Base-by-base conservation (phyloP, 2,888 invertebrate genomes). In the Endomychus coccineus region DNA sequence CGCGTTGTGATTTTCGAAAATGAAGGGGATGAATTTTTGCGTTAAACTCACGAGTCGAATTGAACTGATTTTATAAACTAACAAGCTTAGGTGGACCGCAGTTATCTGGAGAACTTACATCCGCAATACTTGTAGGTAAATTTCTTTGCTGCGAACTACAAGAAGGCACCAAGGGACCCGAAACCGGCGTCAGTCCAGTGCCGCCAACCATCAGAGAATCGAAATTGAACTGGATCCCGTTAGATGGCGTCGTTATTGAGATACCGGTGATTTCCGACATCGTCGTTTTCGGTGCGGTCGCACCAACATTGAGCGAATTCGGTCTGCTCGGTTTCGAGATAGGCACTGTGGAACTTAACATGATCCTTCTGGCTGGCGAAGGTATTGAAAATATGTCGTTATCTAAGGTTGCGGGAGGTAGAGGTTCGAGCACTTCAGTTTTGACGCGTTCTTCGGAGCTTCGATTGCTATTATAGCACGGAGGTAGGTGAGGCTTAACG, bases 201-300 rank as follows among this genome's bases (percentile, higher is more conserved):
- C 91, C 90, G 32, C 90, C 90, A 54, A 89, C 90, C 85, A 92
- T 89, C 42, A 94, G 73, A 49, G 87, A 87, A 56, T 94, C 92
- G 63, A 89, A 91, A 66, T 89, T 90, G 68, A 91, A 88, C 51
- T 80, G 81, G 48, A 88, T 80, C 32, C 88, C 91, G 54, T 80
- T 82, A 43, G 89, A 87, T 0, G 92, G 92, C 7, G 89, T 89
- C 44, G 82, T 83, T 54, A 91, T 88, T 52, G 87, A 78, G 45
- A 89, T 77, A 39, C 88, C 90, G 14, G 52, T 49, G 27, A 56
- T 45, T 27, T 43, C 47, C 17, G 43, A 37, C 27, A 52, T 46
- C 27, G 43, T 48, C 17, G 46, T 47, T 34, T 45, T 45, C 44
- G 74, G 63, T 28, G 70, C 73, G 40, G 56, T 50, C 2, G 75